These are phyloP conservation scores for Astyanax mexicanus DNA, from an alignment of 2,797 vertebrate genomes.

Conservation along the genomic window DNA sequence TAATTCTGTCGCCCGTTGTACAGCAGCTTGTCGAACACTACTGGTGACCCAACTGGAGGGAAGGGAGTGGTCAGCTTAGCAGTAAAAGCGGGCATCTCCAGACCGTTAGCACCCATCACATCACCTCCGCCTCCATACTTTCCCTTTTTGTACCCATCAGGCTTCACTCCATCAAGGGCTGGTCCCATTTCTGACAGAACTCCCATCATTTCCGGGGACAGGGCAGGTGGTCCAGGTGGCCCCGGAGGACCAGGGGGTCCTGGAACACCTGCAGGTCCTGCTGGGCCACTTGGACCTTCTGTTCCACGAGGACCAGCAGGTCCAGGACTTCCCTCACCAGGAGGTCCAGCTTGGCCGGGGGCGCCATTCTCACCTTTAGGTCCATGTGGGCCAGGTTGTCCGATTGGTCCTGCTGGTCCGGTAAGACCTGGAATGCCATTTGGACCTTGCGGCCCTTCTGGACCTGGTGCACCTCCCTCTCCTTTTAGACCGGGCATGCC, in stretches of 20 bases:
- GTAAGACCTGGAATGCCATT: conserved; percentile 91
- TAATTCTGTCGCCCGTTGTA: conserved; percentile 96
- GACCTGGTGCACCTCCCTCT: conserved; percentile 84
- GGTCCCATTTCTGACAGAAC: conserved; percentile 86
- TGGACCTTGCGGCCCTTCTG: conserved; percentile 88
- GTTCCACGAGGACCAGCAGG: conserved; percentile 87
- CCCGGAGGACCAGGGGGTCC: conserved; percentile 92
- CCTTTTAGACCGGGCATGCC: conserved; percentile 88
- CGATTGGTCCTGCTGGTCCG: conserved; percentile 91
- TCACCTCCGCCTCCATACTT: conserved; percentile 74
- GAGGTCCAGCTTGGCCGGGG: conserved; percentile 88
- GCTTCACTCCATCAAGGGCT: conserved; percentile 81
- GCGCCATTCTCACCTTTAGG: conserved; percentile 88
- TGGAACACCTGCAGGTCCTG: conserved; percentile 84
- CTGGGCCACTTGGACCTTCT: conserved; percentile 84
- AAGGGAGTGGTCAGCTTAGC: conserved; percentile 92
- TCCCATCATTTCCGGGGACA: conserved; percentile 79
- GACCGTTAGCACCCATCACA: conserved; percentile 59
- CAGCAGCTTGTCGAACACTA: conserved; percentile 94
- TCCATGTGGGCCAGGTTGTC: conserved; percentile 90
- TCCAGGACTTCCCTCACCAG: conserved; percentile 88
- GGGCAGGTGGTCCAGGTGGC: conserved; percentile 82
- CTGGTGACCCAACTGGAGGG: conserved; percentile 88
- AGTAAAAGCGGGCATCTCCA: conserved; percentile 93
- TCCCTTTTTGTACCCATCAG: conserved; percentile 83